Conservation (phyloP, 1,140 invertebrate genomes). For the Zaprionus taronus region DNA sequence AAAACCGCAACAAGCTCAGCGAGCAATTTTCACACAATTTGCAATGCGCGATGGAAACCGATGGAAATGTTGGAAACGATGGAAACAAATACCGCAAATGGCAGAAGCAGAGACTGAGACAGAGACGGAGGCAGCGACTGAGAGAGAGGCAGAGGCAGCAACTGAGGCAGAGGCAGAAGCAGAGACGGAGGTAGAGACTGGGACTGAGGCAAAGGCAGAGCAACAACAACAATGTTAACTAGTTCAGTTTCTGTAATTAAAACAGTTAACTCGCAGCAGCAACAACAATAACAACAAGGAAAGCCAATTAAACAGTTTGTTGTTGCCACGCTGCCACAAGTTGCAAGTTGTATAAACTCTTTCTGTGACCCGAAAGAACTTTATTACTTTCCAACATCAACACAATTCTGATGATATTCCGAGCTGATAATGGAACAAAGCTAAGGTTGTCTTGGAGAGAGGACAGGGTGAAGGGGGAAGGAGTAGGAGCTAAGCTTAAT, state of each 20-base stretch:
- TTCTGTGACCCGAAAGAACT: not conserved
- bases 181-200: not conserved
- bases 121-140: not conserved
- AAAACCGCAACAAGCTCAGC: conserved; percentile 56
- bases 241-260: conserved; percentile 43
- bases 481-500: no score
- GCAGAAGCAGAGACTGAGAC: conserved; percentile 1
- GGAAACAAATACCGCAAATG: conserved; percentile 37
- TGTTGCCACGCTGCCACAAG: conserved; percentile 17
- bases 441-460: no score
- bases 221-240: conserved; percentile 28
- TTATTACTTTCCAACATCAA: not conserved
- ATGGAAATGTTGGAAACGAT: conserved; percentile 32
- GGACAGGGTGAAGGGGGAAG: no score
- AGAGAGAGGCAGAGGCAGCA: conserved; percentile 2
- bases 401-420: not conserved
- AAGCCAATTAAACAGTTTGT: conserved; percentile 39
- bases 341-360: conserved; percentile 2
- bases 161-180: conserved; percentile 1
- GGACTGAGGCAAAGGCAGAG: not conserved
- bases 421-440: not conserved
- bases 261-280: conserved; percentile 20
- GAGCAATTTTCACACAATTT: conserved; percentile 71
- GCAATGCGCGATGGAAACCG: conserved; percentile 56
- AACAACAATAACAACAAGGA: conserved; percentile 16